Conservation (phyloP, 1,140 invertebrate species). For the Listronotus oregonensis region DNA sequence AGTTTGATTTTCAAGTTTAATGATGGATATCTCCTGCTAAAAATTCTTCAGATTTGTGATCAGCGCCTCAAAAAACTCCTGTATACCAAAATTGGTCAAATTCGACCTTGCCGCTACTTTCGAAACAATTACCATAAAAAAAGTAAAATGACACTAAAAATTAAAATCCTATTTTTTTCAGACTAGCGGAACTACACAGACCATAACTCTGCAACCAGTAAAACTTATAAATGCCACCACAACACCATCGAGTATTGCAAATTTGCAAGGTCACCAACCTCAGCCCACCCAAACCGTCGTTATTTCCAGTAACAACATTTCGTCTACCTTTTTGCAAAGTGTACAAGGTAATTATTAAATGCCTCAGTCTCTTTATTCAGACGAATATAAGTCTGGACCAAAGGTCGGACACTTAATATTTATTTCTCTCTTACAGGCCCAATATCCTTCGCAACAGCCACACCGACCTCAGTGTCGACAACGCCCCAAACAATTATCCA, state of each 20-base stretch:
- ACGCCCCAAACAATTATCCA: slow-evolving; percentile 9
- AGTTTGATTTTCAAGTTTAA: too few relatives aligned
- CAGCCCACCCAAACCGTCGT: slow-evolving; percentile 29
- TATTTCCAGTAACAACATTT: slow-evolving; percentile 39
- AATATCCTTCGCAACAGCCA: slow-evolving; percentile 21
- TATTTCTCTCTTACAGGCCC: slow-evolving; percentile 15
- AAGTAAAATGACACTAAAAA: too few relatives aligned
- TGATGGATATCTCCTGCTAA: too few relatives aligned
- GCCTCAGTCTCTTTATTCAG: too few relatives aligned
- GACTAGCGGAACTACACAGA: slow-evolving; percentile 17
- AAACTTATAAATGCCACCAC: slow-evolving; percentile 19
- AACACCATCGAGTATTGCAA: slow-evolving; percentile 9
- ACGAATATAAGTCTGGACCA: too few relatives aligned
- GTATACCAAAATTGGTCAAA: too few relatives aligned
- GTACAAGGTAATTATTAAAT: slow-evolving; percentile 12
- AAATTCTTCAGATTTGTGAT: too few relatives aligned
- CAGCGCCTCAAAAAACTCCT: too few relatives aligned
- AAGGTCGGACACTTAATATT: too few relatives aligned
- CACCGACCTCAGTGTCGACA: slow-evolving; percentile 17
- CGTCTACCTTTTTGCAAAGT: slow-evolving; percentile 33
- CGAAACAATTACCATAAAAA: too few relatives aligned
- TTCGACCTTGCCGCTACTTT: too few relatives aligned
- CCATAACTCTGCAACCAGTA: slow-evolving; percentile 26
- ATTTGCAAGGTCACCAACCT: slow-evolving; percentile 11
- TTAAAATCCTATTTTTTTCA: slow-evolving; percentile 8